Evolutionary conservation across 2,797 vertebrate species (phyloP).

Genomic region (Ambastaia sidthimunki): DNA sequence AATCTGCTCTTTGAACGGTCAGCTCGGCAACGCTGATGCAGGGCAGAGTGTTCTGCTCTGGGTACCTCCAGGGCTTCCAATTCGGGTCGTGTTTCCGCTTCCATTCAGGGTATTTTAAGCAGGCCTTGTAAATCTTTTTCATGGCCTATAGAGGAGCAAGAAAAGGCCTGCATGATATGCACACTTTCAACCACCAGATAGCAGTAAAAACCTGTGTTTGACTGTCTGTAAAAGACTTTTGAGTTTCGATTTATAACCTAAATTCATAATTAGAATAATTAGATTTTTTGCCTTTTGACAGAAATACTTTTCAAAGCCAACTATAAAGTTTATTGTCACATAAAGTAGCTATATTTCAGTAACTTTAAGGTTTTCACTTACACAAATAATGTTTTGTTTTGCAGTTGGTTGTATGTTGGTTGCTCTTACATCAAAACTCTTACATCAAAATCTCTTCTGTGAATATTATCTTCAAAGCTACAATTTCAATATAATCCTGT

Average conservation of each 20-base stretch:
- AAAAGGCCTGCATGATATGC: not conserved
- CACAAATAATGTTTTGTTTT: no score
- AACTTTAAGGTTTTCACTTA: no score
- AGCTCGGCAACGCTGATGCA: conserved; percentile 76
- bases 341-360: no score
- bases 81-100: conserved; percentile 80
- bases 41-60: conserved; percentile 82
- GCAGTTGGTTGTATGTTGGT: no score
- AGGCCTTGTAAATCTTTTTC: conserved; percentile 89
- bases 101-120: conserved; percentile 86
- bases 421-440: no score
- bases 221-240: no score
- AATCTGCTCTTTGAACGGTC: conserved; percentile 79
- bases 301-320: not conserved
- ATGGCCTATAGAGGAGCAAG: conserved; percentile 73
- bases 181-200: conserved; percentile 45
- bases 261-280: no score
- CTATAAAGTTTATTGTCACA: not conserved
- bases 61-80: conserved; percentile 85
- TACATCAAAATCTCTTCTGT: no score
- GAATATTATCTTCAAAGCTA: no score
- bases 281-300: not conserved
- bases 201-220: conserved; percentile 8
- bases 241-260: no score
- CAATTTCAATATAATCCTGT: no score